Base-by-base conservation (phyloP, 2,888 invertebrate genomes). In the Terebella lapidaria region DNA sequence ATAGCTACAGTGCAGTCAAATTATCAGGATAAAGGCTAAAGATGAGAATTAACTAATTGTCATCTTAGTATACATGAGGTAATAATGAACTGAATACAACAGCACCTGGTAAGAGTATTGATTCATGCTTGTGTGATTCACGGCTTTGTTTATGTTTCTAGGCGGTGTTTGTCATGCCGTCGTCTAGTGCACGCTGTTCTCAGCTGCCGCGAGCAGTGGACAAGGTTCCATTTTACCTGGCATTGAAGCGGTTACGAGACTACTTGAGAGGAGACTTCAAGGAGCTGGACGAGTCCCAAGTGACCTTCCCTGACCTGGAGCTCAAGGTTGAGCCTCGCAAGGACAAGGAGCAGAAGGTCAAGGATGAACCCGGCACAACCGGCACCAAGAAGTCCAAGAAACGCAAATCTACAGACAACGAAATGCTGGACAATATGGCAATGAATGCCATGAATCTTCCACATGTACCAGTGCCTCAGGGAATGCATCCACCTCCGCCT, bases 111-210 rank as follows among this genome's bases (percentile, higher is more conserved):
- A n/a, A n/a, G n/a, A n/a, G n/a, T n/a, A n/a, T n/a, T n/a, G n/a
- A n/a, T n/a, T n/a, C n/a, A n/a, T n/a, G n/a, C n/a, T n/a, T n/a
- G n/a, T n/a, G n/a, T n/a, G n/a, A n/a, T n/a, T n/a, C n/a, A n/a
- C n/a, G n/a, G n/a, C n/a, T n/a, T n/a, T n/a, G n/a, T n/a, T n/a
- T n/a, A n/a, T n/a, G n/a, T n/a, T 84, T 84, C 18, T 85, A 95
- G 94, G 90, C 92, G 81, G 92, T 95, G 86, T 97, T 93, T 92
- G 96, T 97, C 78, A 95, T 96, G 95, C 96, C 96, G 67, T 96
- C 95, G 58, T 95, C 95, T 56, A 94, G 94, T 76, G 95, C 96
- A 55, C 87, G 96, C 57, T 96, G 94, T 84, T 94, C 96, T 45
- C 95, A 96, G 82, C 84, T 96, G 71, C 96, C 96, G n/a, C 87